A percentile compares a stretch with the other conserved stretches of the same genome.
Conservation (phyloP, 2,113 vertebrate species). For the Halcyon malimbica region DNA sequence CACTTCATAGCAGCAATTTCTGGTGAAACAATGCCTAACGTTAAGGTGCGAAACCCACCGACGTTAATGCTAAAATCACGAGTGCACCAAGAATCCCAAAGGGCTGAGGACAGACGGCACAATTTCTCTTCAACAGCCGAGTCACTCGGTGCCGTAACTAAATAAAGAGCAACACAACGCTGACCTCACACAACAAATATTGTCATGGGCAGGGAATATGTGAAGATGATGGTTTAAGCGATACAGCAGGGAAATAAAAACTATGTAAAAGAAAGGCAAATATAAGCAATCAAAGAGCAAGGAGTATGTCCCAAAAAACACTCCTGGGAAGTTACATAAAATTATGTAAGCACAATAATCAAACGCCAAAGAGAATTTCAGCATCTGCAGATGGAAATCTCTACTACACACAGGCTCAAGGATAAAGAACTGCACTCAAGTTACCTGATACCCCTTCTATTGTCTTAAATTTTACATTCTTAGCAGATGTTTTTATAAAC, state of each 20-base stretch:
- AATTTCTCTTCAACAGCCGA: neutral
- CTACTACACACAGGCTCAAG: neutral
- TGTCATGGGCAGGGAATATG: neutral
- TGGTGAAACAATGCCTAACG: neutral
- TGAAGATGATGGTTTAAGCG: neutral
- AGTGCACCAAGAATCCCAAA: neutral
- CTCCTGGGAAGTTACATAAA: neutral
- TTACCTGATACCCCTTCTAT: neutral
- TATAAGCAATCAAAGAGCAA: neutral
- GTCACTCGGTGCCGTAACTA: neutral
- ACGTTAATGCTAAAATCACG: neutral
- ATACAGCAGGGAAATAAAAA: neutral
- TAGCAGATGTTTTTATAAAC: neutral
- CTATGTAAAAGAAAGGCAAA: neutral
- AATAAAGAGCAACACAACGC: neutral
- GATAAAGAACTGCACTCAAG: neutral
- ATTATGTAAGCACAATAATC: neutral
- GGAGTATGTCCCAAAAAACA: neutral
- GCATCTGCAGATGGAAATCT: neutral
- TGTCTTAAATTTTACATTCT: neutral
- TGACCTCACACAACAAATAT: neutral
- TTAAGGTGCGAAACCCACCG: neutral
- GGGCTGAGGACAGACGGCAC: neutral
- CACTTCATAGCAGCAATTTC: neutral
- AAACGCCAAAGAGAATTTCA: neutral